Evolutionary conservation across 1,140 invertebrate genomes (phyloP), one percentile per base, ranked within the genome.

Genomic region (Dryas iulia): DNA sequence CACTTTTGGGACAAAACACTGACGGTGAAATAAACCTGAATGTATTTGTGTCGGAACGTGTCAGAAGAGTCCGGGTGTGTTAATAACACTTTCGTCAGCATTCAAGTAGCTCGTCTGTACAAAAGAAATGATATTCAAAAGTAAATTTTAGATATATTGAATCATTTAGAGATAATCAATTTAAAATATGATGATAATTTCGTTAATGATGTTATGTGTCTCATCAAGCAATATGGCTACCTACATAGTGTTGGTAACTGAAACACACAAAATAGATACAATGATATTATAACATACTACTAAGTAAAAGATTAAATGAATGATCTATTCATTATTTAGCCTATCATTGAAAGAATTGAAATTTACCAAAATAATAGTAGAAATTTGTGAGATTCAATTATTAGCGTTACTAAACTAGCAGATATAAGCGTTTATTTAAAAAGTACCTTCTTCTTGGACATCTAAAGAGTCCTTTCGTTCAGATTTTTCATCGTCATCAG

Each of bases 381-480:
- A 26, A n/a, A 54, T 25, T 12, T 25, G 12, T n/a, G 24, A 54
- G 5, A 25, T 12, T 54, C 14, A 47, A 47, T 21, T 18, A 47
- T 18, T 47, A 47, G 39, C 39, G 8, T n/a, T 39, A 39, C 18
- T 47, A n/a, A 21, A 47, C 39, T 47, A 8, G 18, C 14, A 18
- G 1, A 18, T 21, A 3, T 3, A 21, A 21, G 14, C 21, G 18
- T 21, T 18, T 21, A 47, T 21, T 47, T 18, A 18, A 7, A 21
- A 18, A 7, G 39, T 76, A 90, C 89, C 89, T 85, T 91, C 89
- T 77, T 91, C 89, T 26, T 90, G 89, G 5, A 91, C 87, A 47
- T 91, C 89, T 7, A 91, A 64, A 6, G 89, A 91, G 68, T 91
- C 87, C 72, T 91, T 91, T 60, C 87, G 76, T 59, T 91, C 89